Percentiles rank a stretch among this genome's conserved stretches.
Evolutionary conservation across 2,888 invertebrate genomes (phyloP).

Genomic region (Prosapia bicincta): DNA sequence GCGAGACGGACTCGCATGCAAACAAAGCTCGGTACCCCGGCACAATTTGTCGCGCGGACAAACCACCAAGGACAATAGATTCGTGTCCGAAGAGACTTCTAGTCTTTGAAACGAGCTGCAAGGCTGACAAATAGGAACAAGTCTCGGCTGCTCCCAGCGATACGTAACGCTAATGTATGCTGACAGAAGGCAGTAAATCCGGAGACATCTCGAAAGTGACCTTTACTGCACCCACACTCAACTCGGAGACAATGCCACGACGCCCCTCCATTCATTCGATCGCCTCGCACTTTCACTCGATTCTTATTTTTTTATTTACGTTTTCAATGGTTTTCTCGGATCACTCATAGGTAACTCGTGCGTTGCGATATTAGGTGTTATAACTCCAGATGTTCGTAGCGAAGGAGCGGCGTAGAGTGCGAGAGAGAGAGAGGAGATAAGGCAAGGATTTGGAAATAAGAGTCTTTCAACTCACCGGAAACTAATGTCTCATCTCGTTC

Average conservation of each 20-base stretch:
- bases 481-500: constrained; percentile 11
- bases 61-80: neutral
- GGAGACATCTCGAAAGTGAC: neutral
- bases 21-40: neutral
- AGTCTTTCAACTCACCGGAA: neutral
- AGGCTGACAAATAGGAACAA: constrained; percentile 2
- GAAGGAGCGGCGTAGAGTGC: neutral
- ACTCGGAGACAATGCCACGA: neutral
- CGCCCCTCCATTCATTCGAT: neutral
- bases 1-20: neutral
- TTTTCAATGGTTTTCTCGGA: neutral
- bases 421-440: neutral
- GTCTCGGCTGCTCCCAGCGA: neutral
- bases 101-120: neutral
- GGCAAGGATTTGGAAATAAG: neutral
- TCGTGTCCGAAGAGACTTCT: neutral
- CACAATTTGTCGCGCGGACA: neutral
- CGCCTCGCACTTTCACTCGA: neutral
- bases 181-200: neutral
- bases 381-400: neutral
- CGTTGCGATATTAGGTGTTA: neutral
- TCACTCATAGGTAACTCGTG: neutral
- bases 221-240: neutral
- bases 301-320: neutral
- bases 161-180: neutral